Evolutionary conservation across 92 coral and sea anemone species (phyloP), one percentile per base, ranked within the genome.

Genomic region (Epizoanthus illoricatus): DNA sequence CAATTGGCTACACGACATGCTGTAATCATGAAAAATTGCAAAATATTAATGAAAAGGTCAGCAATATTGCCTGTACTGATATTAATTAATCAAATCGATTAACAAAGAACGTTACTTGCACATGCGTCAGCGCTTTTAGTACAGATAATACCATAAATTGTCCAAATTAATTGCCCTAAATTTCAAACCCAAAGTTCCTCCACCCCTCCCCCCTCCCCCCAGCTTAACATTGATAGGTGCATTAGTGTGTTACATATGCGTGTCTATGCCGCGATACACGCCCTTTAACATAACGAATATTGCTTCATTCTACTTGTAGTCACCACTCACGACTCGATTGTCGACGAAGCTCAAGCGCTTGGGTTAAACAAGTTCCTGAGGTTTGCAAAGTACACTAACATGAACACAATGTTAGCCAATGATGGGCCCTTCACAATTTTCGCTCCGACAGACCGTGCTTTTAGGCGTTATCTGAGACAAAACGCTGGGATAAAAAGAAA

Each of bases 401-500:
- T 78, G 6, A 19, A 6, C 42, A 36, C 60, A 2, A 63, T 78
- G 82, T 54, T 78, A 20, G 82, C 42, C 20, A 75, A 79, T 54
- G 62, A 74, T 13, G 83, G 84, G 18, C 81, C 81, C 45, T 75
- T 74, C 57, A 84, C 87, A 21, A 58, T 84, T 5, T 84, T 84
- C 15, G 87, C 66, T 3, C 87, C 87, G 8, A 73, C 72, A 16
- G 36, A 84, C 66, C 52, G 4, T 19, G 87, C 87, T 11, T 74
- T 84, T 42, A 49, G 59, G 42, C 64, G 61, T 20, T 78, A 18
- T 45, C 10, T 45, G 41, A 47, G 73, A 24, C 60, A 16, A 3
- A 36, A 64, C 4, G 6, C 63, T 17, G 49, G 20, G 66, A 24
- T 62, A 21, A 41, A 64, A 75, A 74, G 39, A 21, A 84, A 62